A percentile compares a stretch with the other conserved stretches of the same genome.
Conservation (phyloP, 2,797 vertebrate genomes). For the Danio aesculapii region DNA sequence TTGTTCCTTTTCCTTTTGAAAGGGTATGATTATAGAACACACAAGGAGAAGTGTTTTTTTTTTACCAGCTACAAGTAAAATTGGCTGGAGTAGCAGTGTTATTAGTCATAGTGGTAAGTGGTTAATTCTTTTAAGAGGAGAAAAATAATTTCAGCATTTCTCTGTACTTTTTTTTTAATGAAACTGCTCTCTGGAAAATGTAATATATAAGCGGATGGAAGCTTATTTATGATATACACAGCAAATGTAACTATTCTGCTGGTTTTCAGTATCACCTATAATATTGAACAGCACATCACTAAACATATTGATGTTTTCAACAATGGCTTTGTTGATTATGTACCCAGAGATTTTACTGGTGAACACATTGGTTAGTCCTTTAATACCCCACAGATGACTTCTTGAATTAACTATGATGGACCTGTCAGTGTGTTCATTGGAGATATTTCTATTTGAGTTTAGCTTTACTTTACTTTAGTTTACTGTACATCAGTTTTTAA, state of each 20-base stretch:
- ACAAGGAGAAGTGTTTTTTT: neutral
- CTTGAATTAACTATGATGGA: neutral
- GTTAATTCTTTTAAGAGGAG: neutral
- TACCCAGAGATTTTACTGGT: neutral
- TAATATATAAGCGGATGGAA: neutral
- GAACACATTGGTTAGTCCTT: neutral
- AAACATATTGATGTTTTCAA: neutral
- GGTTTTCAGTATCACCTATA: slow-evolving; percentile 1
- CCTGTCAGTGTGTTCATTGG: neutral
- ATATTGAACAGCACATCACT: neutral
- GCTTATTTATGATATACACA: neutral
- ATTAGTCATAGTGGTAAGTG: neutral
- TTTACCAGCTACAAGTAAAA: neutral
- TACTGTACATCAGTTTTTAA: neutral
- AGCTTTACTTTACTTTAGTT: neutral
- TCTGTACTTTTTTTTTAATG: neutral
- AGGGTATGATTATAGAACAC: slow-evolving; percentile 13
- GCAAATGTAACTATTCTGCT: neutral
- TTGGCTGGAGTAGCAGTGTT: neutral
- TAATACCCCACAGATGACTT: slow-evolving; percentile 3
- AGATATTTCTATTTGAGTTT: neutral
- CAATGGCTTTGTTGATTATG: slow-evolving; percentile 7
- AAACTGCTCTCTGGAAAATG: neutral
- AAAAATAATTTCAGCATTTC: neutral
- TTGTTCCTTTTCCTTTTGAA: slow-evolving; percentile 12